Evolutionary conservation across 2,113 vertebrate species (phyloP).

Genomic region (Brachypteracias leptosomus): DNA sequence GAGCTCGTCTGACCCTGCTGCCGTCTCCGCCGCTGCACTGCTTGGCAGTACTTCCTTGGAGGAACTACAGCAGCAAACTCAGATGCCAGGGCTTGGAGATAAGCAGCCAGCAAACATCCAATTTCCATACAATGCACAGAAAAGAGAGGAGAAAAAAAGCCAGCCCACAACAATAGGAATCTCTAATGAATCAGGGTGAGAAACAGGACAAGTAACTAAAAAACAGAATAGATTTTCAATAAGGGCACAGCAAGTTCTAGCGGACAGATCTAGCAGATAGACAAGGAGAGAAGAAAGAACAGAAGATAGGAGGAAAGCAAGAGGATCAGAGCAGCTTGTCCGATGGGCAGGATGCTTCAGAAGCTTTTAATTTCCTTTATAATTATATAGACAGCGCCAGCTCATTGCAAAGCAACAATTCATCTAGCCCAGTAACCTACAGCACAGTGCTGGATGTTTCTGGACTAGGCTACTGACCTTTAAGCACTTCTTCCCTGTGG

Average conservation of each 20-base stretch:
- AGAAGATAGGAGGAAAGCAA: neutral
- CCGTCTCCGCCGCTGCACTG: neutral
- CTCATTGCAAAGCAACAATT: constrained; percentile 6
- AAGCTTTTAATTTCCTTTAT: constrained; percentile 35
- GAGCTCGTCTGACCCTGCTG: constrained; percentile 22
- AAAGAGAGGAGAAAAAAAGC: neutral
- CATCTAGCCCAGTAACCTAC: neutral
- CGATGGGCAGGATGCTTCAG: neutral
- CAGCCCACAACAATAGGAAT: neutral
- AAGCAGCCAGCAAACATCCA: constrained; percentile 28
- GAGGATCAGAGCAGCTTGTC: neutral
- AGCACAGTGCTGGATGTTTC: neutral
- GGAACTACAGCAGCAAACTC: constrained; percentile 59
- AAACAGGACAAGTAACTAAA: constrained; percentile 28
- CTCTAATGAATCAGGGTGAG: constrained; percentile 28
- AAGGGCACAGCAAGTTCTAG: constrained; percentile 33
- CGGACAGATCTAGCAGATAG: neutral
- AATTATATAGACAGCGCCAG: constrained; percentile 10
- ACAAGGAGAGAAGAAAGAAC: neutral
- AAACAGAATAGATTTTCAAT: constrained; percentile 44
- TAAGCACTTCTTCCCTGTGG: neutral
- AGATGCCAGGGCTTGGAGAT: constrained; percentile 38
- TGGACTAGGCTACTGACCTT: neutral
- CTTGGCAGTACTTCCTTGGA: constrained; percentile 40
- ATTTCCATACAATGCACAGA: constrained; percentile 32